Conservation (phyloP, 2,797 vertebrate genomes). For the Odontamblyopus lacepedii region DNA sequence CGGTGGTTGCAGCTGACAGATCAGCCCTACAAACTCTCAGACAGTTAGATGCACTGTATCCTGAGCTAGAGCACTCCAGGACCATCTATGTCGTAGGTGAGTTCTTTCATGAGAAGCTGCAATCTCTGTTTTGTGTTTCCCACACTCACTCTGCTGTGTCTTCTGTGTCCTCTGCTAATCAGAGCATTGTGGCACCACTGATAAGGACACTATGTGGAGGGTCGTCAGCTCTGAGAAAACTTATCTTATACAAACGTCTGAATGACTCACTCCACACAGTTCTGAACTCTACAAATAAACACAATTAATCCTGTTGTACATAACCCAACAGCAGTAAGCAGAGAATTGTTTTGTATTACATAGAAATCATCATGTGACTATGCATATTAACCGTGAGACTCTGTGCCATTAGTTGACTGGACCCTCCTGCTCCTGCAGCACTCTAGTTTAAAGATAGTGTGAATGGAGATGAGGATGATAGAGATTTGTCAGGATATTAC, state of each 20-base stretch:
- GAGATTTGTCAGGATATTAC: not conserved
- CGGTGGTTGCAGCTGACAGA: constrained; percentile 81
- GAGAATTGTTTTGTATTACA: not conserved
- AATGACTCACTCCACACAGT: not conserved
- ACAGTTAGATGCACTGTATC: constrained; percentile 74
- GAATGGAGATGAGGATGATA: not conserved
- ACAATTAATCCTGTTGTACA: not conserved
- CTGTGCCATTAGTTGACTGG: constrained; percentile 1
- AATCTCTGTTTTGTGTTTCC: constrained; percentile 38
- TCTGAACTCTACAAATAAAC: constrained; percentile 11
- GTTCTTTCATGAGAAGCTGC: constrained; percentile 12
- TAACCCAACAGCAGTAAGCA: not conserved
- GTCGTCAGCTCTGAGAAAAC: constrained; percentile 27
- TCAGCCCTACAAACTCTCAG: constrained; percentile 6
- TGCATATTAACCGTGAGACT: not conserved
- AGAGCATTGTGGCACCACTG: constrained; percentile 23
- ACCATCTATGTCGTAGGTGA: constrained; percentile 92
- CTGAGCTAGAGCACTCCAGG: constrained; percentile 80
- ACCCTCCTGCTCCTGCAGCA: constrained; percentile 4
- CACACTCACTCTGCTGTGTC: constrained; percentile 43
- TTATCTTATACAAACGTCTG: constrained; percentile 26
- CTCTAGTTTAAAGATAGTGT: not conserved
- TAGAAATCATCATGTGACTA: not conserved
- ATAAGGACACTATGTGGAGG: constrained; percentile 52
- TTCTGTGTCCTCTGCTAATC: constrained; percentile 42